Evolutionary conservation across 2,888 invertebrate species (phyloP), one percentile per base, ranked within the genome.

Genomic region (Drosophila niveifrons): DNA sequence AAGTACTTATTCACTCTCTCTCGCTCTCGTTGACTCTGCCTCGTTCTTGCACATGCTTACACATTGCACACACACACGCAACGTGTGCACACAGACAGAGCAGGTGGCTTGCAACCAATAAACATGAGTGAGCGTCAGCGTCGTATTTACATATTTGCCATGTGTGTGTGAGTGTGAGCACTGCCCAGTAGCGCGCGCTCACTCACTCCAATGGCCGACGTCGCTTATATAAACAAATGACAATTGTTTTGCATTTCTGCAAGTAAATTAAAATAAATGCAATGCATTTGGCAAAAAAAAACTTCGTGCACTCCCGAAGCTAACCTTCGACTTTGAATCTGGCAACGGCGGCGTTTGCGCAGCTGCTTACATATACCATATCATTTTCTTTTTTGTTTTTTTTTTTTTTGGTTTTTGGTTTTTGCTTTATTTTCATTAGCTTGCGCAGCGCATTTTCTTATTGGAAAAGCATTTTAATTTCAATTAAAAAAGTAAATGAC

Each of bases 61-160:
- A 75, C 75, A 75, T 9, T 43, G 36, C 51, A 47, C 59, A 72
- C 65, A 74, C 44, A 69, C 69, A 61, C 59, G 63, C 65, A 61
- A 64, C 70, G 47, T 34, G 46, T 34, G 61, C 66, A 65, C 59
- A 66, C 62, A 62, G 62, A 48, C 76, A 76, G 82, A 83, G 89
- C 91, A 90, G 90, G 90, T 90, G 91, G 90, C 91, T 78, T 88
- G 90, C 88, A 89, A 86, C 90, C 90, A 90, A 91, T 90, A 90
- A 90, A 90, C 90, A 85, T 85, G 78, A 88, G 81, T 85, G 76
- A 80, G 82, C 87, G 69, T 75, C 69, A 72, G 76, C 78, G 62
- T 55, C 66, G 68, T 71, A 77, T 79, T 79, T 75, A 78, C 82
- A 87, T 88, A 87, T 85, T 89, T 88, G 81, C 79, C 63, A 66